Evolutionary conservation across 2,888 invertebrate species (phyloP).

Genomic region (Ametastegia equiseti): DNA sequence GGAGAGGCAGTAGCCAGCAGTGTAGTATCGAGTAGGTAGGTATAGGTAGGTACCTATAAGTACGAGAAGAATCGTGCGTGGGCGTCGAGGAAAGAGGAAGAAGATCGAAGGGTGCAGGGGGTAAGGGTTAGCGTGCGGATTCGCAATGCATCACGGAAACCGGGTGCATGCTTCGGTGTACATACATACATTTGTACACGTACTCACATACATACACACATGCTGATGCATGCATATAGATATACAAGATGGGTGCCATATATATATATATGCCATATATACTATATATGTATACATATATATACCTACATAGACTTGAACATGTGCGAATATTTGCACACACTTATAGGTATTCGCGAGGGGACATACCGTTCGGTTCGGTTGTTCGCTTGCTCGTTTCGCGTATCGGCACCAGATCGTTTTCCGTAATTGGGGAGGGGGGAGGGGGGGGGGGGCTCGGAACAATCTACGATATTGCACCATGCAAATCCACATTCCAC

Average conservation of each 20-base stretch:
- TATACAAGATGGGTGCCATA: too few species aligned
- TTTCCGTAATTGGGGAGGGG: constrained; percentile 73
- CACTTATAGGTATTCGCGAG: background rate
- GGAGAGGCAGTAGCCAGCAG: too few species aligned
- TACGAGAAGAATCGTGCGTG: constrained; percentile 32
- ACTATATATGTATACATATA: background rate
- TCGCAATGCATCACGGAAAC: constrained; percentile 68
- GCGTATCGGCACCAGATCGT: constrained; percentile 70
- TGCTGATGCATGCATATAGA: background rate
- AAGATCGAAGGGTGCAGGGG: background rate
- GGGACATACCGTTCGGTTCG: constrained; percentile 25
- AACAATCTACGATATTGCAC: constrained; percentile 75
- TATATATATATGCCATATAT: background rate
- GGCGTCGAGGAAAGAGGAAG: constrained; percentile 16
- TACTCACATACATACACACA: background rate
- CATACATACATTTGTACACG: background rate
- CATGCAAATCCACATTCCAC: constrained; percentile 72
- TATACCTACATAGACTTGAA: too few species aligned
- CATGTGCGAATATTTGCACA: background rate
- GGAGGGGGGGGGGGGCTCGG: constrained; percentile 32
- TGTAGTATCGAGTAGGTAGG: too few species aligned
- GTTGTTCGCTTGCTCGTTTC: constrained; percentile 42
- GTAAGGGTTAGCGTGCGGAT: constrained; percentile 64
- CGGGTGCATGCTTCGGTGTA: background rate
- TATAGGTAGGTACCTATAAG: background rate